Conservation (phyloP, 2,888 invertebrate species). For the Oscheius sp. region DNA sequence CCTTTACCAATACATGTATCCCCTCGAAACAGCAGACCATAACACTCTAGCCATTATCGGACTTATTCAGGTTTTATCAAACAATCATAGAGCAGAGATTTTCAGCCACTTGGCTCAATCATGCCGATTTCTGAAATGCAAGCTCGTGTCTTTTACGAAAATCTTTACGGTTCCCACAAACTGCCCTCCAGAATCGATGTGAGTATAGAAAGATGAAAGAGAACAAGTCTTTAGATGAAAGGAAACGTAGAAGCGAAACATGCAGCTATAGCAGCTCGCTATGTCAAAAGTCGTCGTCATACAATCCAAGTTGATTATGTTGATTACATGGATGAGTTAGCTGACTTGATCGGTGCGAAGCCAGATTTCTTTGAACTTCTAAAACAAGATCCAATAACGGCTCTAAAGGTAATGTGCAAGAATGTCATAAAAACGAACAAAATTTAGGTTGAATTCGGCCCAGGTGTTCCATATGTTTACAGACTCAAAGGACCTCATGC, state of each 20-base stretch:
- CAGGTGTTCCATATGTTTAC: slow-evolving; percentile 44
- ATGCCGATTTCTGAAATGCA: slow-evolving; percentile 74
- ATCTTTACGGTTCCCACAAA: slow-evolving; percentile 35
- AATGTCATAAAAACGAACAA: background rate
- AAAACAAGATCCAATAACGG: slow-evolving; percentile 10
- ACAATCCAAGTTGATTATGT: slow-evolving; percentile 72
- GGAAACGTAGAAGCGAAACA: slow-evolving; percentile 68
- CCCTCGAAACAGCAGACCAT: slow-evolving; percentile 68
- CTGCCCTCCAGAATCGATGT: slow-evolving; percentile 21
- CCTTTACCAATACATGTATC: slow-evolving; percentile 72
- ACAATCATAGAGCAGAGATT: too few relatives aligned
- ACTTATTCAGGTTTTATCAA: slow-evolving; percentile 72
- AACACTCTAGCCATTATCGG: slow-evolving; percentile 73
- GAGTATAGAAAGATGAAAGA: background rate
- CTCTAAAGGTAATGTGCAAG: slow-evolving; percentile 12
- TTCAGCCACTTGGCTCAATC: slow-evolving; percentile 70
- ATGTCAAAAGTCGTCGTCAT: slow-evolving; percentile 68
- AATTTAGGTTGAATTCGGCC: slow-evolving; percentile 36
- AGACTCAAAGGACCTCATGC: slow-evolving; percentile 69
- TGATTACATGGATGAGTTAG: slow-evolving; percentile 72
- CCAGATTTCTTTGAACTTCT: slow-evolving; percentile 13
- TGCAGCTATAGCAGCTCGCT: slow-evolving; percentile 59
- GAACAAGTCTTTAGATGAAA: slow-evolving; percentile 64
- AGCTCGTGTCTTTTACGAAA: slow-evolving; percentile 71
- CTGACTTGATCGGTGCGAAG: slow-evolving; percentile 60